Base-by-base conservation (phyloP, 1,140 invertebrate species). In the Hestina assimilis region DNA sequence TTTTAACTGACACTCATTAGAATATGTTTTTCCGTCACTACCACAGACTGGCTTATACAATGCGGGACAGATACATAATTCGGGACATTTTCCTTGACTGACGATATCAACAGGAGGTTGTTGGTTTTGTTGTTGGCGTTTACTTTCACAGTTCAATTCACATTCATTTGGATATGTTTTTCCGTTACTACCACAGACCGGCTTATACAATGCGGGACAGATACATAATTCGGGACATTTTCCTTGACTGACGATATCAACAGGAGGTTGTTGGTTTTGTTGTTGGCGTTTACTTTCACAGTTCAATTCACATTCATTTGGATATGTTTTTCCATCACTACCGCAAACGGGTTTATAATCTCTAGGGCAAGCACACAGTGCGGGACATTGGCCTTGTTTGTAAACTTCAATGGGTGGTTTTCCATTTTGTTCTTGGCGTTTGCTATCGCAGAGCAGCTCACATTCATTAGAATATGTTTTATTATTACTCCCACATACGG, bases 401-500 rank as follows among this genome's bases (percentile, higher is more conserved):
- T 20, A 3, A 0, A 64, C 29, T 1, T 17, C 24, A 26, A 72
- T 45, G 1, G 45, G 35, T 14, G 29, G 11, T 42, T 50, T 4
- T 20, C 40, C 52, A 11, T 55, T 19, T 5, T 41, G 43, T 26
- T 40, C 15, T 0, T 41, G 12, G 28, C 62, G 41, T 15, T 40
- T 61, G 14, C 64, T 72, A 51, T 61, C 53, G 47, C 62, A 75
- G 2, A 47, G 43, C n/a, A 72, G 11, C 1, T 12, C 1, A 24
- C 72, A 72, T 12, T 58, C 28, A 52, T 66, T 75, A 3, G 38
- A 7, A 43, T 68, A 70, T 0, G 71, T 66, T 4, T 63, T 55
- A 9, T 51, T 52, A 40, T 71, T 59, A n/a, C 51, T 69, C 0
- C 55, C 68, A 42, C 72, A 74, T 1, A 74, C 56, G 11, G 71